Base-by-base conservation (phyloP, 1,140 invertebrate species). In the Platyscapa corneri region DNA sequence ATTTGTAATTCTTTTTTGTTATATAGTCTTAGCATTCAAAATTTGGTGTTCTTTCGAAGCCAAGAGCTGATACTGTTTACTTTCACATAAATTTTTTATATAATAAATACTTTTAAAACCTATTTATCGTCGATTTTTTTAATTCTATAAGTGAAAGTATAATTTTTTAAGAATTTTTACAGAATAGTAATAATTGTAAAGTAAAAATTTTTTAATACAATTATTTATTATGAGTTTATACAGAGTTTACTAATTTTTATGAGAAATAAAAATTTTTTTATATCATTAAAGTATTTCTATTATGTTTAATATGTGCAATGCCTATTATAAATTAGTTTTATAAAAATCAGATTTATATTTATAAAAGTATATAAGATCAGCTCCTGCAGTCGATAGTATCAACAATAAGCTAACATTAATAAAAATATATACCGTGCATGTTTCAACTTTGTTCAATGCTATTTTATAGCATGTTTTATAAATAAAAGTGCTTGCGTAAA, bases 21-120 rank as follows among this genome's bases (percentile, higher is more conserved):
- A 39, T 87, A 83, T 80, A 85, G 34, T 39, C 32, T 42, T 76
- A 85, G 81, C 81, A 83, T 87, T 85, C 85, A 86, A 83, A 84
- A 30, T 82, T 81, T 67, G 39, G 67, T 83, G 80, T 85, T 46
- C 34, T 86, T 79, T 75, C 42, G 75, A 64, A 83, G 0, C 16
- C 80, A 83, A 83, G 76, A 86, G 79, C 76, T 86, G 81, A 72
- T 83, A 82, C 53, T 77, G 85, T 82, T 72, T 82, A 34, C 30
- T 78, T 78, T 60, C 12, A 27, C 0, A 27, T 60, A 67, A 77
- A 76, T 82, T 82, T 76, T 77, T 74, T 86, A 86, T 37, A 67
- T 46, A 81, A 14, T 37, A 82, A 12, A 5, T 53, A 76, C 3
- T 72, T 78, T 74, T 65, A 76, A 85, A 86, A 78, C 56, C 67